Evolutionary conservation across 2,797 vertebrate species (phyloP).

Genomic region (Allobates femoralis): DNA sequence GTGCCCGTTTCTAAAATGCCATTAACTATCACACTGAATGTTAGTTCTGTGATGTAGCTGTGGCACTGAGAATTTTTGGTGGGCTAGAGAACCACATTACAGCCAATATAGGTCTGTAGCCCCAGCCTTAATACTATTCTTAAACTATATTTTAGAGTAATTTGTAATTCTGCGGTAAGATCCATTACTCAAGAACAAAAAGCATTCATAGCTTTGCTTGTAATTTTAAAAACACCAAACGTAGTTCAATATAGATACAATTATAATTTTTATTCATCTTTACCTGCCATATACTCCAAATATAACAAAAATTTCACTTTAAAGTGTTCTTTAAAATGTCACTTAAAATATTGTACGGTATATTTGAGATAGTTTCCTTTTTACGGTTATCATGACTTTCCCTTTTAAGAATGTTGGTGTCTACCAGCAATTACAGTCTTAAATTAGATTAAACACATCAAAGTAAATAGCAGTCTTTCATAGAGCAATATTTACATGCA

Average conservation of each 20-base stretch:
- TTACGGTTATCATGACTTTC: not conserved
- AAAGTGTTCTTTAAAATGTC: not conserved
- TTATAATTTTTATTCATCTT: not conserved
- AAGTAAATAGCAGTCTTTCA: slow-evolving; percentile 46
- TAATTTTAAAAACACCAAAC: not conserved
- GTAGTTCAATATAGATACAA: not conserved
- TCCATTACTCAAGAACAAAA: not conserved
- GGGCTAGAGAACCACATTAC: too few species aligned
- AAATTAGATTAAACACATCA: slow-evolving; percentile 44
- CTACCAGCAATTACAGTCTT: slow-evolving; percentile 38
- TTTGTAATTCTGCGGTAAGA: too few species aligned
- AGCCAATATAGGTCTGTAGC: too few species aligned
- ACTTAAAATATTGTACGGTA: not conserved
- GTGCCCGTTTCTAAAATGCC: too few species aligned
- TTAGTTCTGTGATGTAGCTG: too few species aligned
- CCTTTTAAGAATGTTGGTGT: slow-evolving; percentile 30
- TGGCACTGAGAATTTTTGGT: too few species aligned
- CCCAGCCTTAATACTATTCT: too few species aligned
- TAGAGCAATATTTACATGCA: slow-evolving; percentile 49
- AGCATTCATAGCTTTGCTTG: not conserved
- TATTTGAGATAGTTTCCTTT: not conserved
- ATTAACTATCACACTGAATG: too few species aligned
- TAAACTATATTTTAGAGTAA: too few species aligned
- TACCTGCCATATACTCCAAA: not conserved
- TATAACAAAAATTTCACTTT: not conserved